Evolutionary conservation across 2,797 vertebrate genomes (phyloP).

Genomic region (Arnoldichthys spilopterus): DNA sequence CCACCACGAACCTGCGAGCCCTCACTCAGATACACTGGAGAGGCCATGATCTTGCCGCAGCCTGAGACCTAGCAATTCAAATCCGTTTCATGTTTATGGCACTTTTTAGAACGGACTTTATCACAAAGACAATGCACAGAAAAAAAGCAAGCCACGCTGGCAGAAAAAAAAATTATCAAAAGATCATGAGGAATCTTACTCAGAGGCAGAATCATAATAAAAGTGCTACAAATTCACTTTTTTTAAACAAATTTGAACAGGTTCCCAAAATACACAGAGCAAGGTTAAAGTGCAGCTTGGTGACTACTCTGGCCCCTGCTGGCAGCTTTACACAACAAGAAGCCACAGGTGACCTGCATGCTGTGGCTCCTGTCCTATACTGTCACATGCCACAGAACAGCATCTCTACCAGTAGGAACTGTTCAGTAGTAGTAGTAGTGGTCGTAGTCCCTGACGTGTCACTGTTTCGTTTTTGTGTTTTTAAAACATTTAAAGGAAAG

Average conservation of each 20-base stretch:
- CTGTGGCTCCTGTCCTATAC: neutral
- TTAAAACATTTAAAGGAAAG: no score
- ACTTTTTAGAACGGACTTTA: neutral
- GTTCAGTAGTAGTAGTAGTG: no score
- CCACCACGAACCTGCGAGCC: slow-evolving; percentile 32
- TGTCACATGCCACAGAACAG: no score
- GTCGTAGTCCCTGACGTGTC: no score
- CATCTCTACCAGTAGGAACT: no score
- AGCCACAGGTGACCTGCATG: neutral
- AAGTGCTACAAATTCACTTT: neutral
- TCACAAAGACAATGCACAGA: neutral
- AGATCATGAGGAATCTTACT: neutral
- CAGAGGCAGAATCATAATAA: neutral
- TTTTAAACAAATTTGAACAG: no score
- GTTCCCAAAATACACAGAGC: neutral
- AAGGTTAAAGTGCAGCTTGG: neutral
- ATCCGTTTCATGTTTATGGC: neutral
- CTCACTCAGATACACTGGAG: slow-evolving; percentile 40
- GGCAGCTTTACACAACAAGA: neutral
- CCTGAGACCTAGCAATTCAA: neutral
- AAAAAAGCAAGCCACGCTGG: no score
- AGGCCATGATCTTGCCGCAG: slow-evolving; percentile 40
- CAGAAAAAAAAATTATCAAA: neutral
- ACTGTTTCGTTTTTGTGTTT: no score
- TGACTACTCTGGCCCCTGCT: neutral